Base-by-base conservation (phyloP, 1,140 invertebrate genomes). In the Teleogryllus occipitalis region DNA sequence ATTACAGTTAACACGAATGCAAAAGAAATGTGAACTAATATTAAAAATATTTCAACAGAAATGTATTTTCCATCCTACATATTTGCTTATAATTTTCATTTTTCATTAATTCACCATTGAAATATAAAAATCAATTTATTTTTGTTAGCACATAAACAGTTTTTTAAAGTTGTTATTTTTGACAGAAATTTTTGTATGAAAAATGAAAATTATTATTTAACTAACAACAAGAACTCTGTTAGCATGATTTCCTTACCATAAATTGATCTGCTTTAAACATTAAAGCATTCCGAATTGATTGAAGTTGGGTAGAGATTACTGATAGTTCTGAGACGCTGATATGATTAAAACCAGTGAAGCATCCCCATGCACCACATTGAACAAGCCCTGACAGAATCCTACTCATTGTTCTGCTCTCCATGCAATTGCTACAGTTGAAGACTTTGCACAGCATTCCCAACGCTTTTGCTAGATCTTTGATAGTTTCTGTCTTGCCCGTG, bases 301-400 rank as follows among this genome's bases (percentile, higher is more conserved):
- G 95, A 65, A 97, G 85, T 83, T 97, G 95, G 0, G 93, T 95
- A 0, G 96, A 97, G 82, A 97, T 96, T 0, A 97, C 95, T 65
- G 95, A 97, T 4, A 97, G 87, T 12, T 97, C 95, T 0, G 95
- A 96, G 0, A 95, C 91, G 80, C 97, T 94, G 81, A 98, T 96
- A 39, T 95, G 87, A 86, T 97, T 97, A 85, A 98, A 97, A 85
- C 97, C 95, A 82, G 97, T 96, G 84, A 97, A 97, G 84, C 95
- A 95, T 1, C 93, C 94, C 94, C 94, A 96, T 12, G 95, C 95
- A 0, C 95, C 95, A 85, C 92, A 93, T 84, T 92, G 91, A 82
- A 90, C 88, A 47, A 90, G 82, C 12, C 96, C 96, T 0, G 92
- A 91, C 18, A 97, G 87, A 80, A 94, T 96, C 83, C 94, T 96